phyloP scores from a whole-genome alignment of 2,113 vertebrate species.

The Limnothrissa miodon region DNA sequence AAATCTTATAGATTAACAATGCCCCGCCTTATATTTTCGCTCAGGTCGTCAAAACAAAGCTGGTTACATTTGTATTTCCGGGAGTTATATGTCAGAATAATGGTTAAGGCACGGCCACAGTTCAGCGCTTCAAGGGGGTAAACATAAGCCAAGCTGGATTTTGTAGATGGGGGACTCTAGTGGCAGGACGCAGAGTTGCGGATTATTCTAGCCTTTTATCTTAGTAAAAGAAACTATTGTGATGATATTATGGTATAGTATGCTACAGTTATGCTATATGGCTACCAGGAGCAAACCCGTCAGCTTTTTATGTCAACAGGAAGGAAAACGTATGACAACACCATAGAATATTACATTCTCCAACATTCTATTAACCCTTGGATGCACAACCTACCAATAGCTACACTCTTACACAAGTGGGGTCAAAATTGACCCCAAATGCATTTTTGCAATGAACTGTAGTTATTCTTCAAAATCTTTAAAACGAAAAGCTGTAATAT shows the following conservation, averaged over 20 bases:
- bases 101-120: conserved; percentile 73
- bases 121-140: conserved; percentile 77
- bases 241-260: neutral
- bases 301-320: conserved; percentile 8
- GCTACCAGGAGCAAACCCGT: neutral
- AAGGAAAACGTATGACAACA: neutral
- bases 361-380: too few species aligned
- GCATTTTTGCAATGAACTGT: too few species aligned
- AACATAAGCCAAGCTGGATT: conserved; percentile 69
- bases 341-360: too few species aligned
- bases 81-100: conserved; percentile 73
- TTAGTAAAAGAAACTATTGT: neutral
- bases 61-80: conserved; percentile 65
- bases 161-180: conserved; percentile 76
- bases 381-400: too few species aligned
- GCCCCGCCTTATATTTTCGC: conserved; percentile 52
- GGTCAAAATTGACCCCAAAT: too few species aligned
- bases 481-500: too few species aligned
- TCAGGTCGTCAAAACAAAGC: conserved; percentile 41
- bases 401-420: too few species aligned
- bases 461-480: too few species aligned
- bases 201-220: conserved; percentile 25
- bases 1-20: conserved; percentile 51
- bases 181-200: conserved; percentile 58
- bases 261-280: neutral